Percentiles rank a stretch among this genome's conserved stretches.
Conservation (phyloP, 1,140 invertebrate genomes). For the Pachyrhynchus sulphureomaculatus region DNA sequence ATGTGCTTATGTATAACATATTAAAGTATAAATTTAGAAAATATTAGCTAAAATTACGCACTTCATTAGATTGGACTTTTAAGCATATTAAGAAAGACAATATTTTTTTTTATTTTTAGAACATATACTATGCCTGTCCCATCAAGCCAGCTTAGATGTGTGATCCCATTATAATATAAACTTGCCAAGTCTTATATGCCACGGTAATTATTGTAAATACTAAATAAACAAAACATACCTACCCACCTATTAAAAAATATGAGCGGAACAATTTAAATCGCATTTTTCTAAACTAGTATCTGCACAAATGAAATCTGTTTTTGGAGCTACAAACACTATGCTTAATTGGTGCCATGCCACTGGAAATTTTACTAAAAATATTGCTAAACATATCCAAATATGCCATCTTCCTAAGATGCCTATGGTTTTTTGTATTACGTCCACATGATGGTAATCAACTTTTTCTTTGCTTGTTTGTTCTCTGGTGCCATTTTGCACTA, state of each 20-base stretch:
- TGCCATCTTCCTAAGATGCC: constrained; percentile 73
- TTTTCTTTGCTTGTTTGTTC: background rate
- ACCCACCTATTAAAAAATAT: constrained; percentile 43
- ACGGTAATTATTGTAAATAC: no score
- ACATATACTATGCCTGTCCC: no score
- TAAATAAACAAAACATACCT: no score
- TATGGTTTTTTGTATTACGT: constrained; percentile 58
- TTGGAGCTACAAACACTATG: constrained; percentile 49
- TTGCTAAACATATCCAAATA: constrained; percentile 62
- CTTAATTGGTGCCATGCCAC: constrained; percentile 70
- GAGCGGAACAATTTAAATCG: constrained; percentile 34
- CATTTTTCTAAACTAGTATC: constrained; percentile 39
- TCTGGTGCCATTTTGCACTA: constrained; percentile 31
- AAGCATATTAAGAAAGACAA: no score
- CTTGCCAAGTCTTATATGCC: no score
- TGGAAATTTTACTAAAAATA: constrained; percentile 69
- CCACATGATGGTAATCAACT: constrained; percentile 30
- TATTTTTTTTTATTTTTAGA: no score
- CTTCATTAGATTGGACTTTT: no score
- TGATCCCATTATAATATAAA: no score
- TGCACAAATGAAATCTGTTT: constrained; percentile 39
- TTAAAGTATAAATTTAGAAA: no score
- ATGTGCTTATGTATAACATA: no score
- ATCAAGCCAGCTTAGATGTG: no score
- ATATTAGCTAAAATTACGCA: no score